Evolutionary conservation across 2,113 vertebrate species (phyloP).

Genomic region (Scomber japonicus): DNA sequence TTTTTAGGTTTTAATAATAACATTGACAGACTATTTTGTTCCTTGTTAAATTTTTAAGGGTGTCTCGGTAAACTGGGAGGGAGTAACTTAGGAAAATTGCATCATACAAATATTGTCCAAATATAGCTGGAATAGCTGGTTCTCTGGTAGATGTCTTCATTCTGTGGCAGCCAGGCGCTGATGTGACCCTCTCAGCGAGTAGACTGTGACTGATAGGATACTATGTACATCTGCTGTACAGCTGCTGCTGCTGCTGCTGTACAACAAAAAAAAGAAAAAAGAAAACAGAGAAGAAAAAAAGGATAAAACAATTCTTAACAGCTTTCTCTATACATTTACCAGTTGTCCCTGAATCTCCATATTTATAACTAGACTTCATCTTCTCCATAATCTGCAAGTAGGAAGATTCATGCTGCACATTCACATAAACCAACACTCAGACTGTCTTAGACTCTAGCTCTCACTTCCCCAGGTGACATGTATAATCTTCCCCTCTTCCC

Average conservation of each 20-base stretch:
- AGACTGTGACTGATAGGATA: constrained; percentile 67
- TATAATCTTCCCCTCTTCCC: constrained; percentile 14
- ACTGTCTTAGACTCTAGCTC: constrained; percentile 32
- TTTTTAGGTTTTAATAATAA: too few relatives aligned
- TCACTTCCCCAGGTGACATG: constrained; percentile 55
- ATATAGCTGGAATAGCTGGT: constrained; percentile 42
- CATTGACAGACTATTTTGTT: neutral
- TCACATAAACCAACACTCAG: constrained; percentile 20
- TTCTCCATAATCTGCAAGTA: constrained; percentile 59
- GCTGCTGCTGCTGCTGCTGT: constrained; percentile 4
- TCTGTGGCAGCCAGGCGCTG: constrained; percentile 35
- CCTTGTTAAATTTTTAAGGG: constrained; percentile 12
- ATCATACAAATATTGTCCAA: constrained; percentile 36
- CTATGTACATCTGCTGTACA: constrained; percentile 4
- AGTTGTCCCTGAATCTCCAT: constrained; percentile 70
- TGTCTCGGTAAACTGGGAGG: neutral
- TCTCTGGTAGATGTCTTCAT: constrained; percentile 46
- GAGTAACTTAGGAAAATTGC: constrained; percentile 17
- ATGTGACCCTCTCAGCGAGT: constrained; percentile 52
- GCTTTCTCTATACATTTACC: constrained; percentile 81
- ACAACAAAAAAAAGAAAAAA: neutral
- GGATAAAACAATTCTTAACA: constrained; percentile 69
- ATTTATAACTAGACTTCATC: constrained; percentile 61
- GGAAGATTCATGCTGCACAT: constrained; percentile 16
- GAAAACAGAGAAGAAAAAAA: constrained; percentile 33